These are phyloP conservation scores for Pangasianodon gigas DNA, from an alignment of 2,113 vertebrate species.

Conservation along the genomic window DNA sequence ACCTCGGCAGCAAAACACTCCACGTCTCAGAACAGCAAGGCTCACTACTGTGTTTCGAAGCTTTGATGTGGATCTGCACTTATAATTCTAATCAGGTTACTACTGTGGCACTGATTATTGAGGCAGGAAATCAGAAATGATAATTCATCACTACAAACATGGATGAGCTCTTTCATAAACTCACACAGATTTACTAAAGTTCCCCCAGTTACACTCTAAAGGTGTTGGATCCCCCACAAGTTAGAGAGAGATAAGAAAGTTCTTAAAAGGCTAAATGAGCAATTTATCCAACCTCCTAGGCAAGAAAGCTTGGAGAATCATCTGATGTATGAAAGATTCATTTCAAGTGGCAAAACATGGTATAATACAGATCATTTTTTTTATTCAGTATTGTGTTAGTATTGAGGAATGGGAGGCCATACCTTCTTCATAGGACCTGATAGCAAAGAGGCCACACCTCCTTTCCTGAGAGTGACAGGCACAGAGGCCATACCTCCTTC, in stretches of 20 bases:
- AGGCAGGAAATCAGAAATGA: constrained; percentile 45
- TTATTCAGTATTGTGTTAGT: not conserved
- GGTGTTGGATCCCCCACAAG: not conserved
- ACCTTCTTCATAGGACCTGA: not conserved
- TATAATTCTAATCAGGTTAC: constrained; percentile 30
- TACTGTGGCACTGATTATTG: constrained; percentile 17
- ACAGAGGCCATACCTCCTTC: not conserved
- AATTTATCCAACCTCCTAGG: constrained; percentile 11
- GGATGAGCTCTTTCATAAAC: constrained; percentile 6
- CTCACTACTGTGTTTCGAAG: not conserved
- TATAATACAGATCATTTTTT: not conserved
- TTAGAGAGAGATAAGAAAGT: constrained; percentile 2
- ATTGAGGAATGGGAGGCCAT: not conserved
- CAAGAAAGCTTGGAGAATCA: not conserved
- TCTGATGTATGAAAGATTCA: not conserved
- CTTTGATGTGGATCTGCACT: not conserved
- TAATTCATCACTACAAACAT: constrained; percentile 20
- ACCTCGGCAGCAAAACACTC: not conserved
- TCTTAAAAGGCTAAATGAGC: constrained; percentile 36
- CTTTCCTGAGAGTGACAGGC: not conserved
- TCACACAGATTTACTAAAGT: not conserved
- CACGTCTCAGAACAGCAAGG: not conserved
- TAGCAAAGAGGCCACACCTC: not conserved
- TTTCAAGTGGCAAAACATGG: not conserved
- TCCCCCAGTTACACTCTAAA: not conserved